Evolutionary conservation across 1,140 invertebrate species (phyloP).

Genomic region (Euwallacea similis): DNA sequence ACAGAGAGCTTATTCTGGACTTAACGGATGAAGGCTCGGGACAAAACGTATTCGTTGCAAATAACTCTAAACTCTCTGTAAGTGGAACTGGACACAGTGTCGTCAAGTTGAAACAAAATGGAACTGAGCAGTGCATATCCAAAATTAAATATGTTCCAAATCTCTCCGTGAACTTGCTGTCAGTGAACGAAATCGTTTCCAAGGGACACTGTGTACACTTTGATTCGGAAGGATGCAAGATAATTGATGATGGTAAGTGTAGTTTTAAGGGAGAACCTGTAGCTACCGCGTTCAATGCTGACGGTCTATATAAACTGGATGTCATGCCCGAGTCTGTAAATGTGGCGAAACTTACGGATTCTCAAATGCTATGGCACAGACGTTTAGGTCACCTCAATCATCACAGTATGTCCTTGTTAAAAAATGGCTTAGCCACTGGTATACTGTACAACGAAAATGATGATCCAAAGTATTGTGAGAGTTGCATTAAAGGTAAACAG

Average conservation of each 20-base stretch:
- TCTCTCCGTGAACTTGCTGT: slow-evolving; percentile 36
- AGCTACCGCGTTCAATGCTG: slow-evolving; percentile 29
- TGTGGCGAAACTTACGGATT: slow-evolving; percentile 4
- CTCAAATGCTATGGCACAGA: slow-evolving; percentile 38
- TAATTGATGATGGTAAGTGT: slow-evolving; percentile 20
- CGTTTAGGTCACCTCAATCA: slow-evolving; percentile 37
- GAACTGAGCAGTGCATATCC: slow-evolving; percentile 18
- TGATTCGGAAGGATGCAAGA: slow-evolving; percentile 20
- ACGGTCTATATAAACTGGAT: slow-evolving; percentile 34
- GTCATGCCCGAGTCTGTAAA: slow-evolving; percentile 7
- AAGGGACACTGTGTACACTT: slow-evolving; percentile 32
- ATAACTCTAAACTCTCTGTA: slow-evolving; percentile 17
- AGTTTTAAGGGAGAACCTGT: slow-evolving; percentile 24
- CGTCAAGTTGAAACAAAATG: slow-evolving; percentile 21
- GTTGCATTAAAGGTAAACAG: slow-evolving; percentile 40
- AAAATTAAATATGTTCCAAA: slow-evolving; percentile 35
- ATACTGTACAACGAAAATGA: slow-evolving; percentile 10
- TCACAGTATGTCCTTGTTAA: slow-evolving; percentile 29
- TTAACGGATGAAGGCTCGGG: neutral
- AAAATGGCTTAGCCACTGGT: slow-evolving; percentile 30
- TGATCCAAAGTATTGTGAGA: slow-evolving; percentile 22
- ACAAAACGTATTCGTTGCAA: slow-evolving; percentile 17
- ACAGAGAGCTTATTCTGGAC: neutral
- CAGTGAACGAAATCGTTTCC: slow-evolving; percentile 32
- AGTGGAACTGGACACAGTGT: slow-evolving; percentile 22